Evolutionary conservation across 2,888 invertebrate species (phyloP).

Genomic region (Tanaodytes sp.): DNA sequence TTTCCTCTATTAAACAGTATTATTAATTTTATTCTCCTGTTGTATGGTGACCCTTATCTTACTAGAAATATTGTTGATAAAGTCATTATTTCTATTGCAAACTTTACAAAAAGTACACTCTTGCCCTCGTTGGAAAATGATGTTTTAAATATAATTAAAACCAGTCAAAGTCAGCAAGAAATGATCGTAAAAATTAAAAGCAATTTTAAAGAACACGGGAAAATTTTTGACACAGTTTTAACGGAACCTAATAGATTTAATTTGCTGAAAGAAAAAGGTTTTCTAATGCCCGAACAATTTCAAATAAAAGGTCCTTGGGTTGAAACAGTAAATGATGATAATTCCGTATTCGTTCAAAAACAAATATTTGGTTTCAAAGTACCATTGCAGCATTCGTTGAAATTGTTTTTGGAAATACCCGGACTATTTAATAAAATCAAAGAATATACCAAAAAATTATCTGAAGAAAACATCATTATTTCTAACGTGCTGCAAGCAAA

Average conservation of each 20-base stretch:
- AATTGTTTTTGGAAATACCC: slow-evolving; percentile 54
- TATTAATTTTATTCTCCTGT: slow-evolving; percentile 37
- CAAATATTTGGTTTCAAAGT: slow-evolving; percentile 13
- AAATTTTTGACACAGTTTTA: slow-evolving; percentile 29
- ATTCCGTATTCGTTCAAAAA: slow-evolving; percentile 20
- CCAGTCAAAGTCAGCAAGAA: slow-evolving; percentile 20
- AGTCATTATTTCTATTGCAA: slow-evolving; percentile 27
- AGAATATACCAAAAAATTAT: slow-evolving; percentile 38
- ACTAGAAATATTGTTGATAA: slow-evolving; percentile 40
- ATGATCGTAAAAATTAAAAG: slow-evolving; percentile 27
- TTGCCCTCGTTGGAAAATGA: slow-evolving; percentile 38
- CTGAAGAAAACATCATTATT: slow-evolving; percentile 29
- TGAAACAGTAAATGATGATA: slow-evolving; percentile 6
- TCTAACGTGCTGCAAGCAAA: neutral
- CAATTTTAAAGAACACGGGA: slow-evolving; percentile 19
- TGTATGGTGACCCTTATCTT: slow-evolving; percentile 42
- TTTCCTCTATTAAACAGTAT: slow-evolving; percentile 20
- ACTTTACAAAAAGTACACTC: slow-evolving; percentile 24
- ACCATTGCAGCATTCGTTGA: slow-evolving; percentile 32
- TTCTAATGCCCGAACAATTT: slow-evolving; percentile 14
- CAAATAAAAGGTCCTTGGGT: slow-evolving; percentile 15
- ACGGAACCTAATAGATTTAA: slow-evolving; percentile 27
- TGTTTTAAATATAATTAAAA: slow-evolving; percentile 26
- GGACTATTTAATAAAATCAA: slow-evolving; percentile 42
- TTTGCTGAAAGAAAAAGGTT: slow-evolving; percentile 10